Evolutionary conservation across 2,888 invertebrate genomes (phyloP).

Genomic region (Eupithecia abbreviata): DNA sequence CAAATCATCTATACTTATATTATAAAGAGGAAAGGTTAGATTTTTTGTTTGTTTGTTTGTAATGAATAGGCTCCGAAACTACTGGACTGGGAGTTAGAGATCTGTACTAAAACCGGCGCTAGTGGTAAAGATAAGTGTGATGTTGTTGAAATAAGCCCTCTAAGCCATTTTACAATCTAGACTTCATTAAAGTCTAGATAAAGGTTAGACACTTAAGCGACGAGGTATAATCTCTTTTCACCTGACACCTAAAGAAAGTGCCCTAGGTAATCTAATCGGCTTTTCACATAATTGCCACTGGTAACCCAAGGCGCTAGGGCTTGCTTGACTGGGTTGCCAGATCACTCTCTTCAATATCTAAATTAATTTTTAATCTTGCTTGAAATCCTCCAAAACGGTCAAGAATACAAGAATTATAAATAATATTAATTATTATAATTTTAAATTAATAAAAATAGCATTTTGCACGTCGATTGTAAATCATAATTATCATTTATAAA

Average conservation of each 20-base stretch:
- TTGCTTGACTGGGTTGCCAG: constrained; percentile 29
- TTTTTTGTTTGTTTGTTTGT: too few relatives aligned
- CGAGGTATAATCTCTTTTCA: constrained; percentile 7
- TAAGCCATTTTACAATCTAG: background rate
- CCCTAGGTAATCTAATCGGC: constrained; percentile 34
- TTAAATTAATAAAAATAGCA: too few relatives aligned
- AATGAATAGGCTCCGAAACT: too few relatives aligned
- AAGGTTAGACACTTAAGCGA: background rate
- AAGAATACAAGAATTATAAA: too few relatives aligned
- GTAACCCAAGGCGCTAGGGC: constrained; percentile 39
- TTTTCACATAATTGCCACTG: constrained; percentile 36
- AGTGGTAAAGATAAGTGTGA: background rate
- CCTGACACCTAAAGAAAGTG: constrained; percentile 42
- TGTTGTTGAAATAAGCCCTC: background rate
- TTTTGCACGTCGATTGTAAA: too few relatives aligned
- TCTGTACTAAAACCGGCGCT: too few relatives aligned
- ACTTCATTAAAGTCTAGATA: background rate
- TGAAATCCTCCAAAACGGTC: too few relatives aligned
- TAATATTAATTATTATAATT: too few relatives aligned
- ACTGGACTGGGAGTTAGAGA: too few relatives aligned
- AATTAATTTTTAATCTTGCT: background rate
- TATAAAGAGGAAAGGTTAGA: too few relatives aligned
- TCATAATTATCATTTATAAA: too few relatives aligned
- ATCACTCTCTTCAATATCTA: background rate
- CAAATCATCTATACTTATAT: too few relatives aligned